These are phyloP conservation scores for Caenorhabditis wallacei DNA, from an alignment of 2,888 invertebrate genomes.

Conservation along the genomic window DNA sequence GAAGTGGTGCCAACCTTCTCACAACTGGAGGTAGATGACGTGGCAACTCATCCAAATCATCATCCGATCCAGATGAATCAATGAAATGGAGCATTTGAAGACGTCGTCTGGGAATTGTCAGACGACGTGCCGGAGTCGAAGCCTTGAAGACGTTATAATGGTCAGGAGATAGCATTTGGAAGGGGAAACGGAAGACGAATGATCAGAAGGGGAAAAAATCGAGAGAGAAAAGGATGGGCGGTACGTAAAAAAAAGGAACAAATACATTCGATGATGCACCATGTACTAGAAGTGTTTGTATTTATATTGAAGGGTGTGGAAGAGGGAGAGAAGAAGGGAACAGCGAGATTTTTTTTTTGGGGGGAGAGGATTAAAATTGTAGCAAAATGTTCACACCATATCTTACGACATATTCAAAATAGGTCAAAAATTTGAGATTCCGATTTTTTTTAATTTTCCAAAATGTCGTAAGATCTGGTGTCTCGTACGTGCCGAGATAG, in stretches of 20 bases:
- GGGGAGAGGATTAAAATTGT: not conserved
- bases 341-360: not conserved
- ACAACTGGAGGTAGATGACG: slow-evolving; percentile 44
- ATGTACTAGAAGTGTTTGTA: slow-evolving; percentile 19
- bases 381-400: not conserved
- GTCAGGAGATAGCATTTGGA: slow-evolving; percentile 19
- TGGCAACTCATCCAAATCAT: slow-evolving; percentile 63
- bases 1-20: slow-evolving; percentile 24
- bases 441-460: too few species aligned
- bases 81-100: slow-evolving; percentile 60
- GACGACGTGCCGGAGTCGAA: slow-evolving; percentile 9
- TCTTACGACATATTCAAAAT: too few species aligned
- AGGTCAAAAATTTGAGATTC: too few species aligned
- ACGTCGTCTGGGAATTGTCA: slow-evolving; percentile 16
- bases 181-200: not conserved
- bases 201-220: slow-evolving; percentile 13
- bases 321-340: not conserved
- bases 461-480: too few species aligned
- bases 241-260: slow-evolving; percentile 52
- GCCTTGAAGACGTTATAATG: slow-evolving; percentile 48
- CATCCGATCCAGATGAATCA: slow-evolving; percentile 68
- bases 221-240: slow-evolving; percentile 52
- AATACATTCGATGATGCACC: slow-evolving; percentile 15
- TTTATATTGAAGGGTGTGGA: slow-evolving; percentile 31
- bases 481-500: too few species aligned